phyloP scores from a whole-genome alignment of 2,797 vertebrate genomes.

The Lindbergichthys nudifrons region DNA sequence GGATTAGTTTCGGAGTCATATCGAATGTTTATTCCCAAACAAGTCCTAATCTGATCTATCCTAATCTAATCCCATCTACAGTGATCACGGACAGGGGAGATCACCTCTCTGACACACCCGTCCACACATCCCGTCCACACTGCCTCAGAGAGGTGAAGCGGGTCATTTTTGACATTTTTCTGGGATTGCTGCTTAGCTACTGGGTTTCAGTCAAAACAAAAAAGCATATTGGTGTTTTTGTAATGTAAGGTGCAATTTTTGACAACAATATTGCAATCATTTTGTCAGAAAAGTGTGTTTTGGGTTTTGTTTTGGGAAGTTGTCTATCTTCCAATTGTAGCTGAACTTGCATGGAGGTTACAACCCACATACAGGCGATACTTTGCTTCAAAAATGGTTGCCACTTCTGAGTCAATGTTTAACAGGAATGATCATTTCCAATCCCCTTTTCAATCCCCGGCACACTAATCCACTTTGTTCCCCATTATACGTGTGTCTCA shows the following conservation, averaged over 20 bases:
- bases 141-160: constrained; percentile 19
- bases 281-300: neutral
- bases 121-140: constrained; percentile 2
- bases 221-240: constrained; percentile 16
- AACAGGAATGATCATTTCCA: constrained; percentile 49
- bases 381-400: neutral
- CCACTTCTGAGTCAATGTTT: constrained; percentile 11
- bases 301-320: neutral
- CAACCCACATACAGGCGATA: neutral
- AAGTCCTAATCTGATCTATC: constrained; percentile 72
- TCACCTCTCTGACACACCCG: constrained; percentile 26
- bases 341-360: neutral
- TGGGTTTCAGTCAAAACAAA: constrained; percentile 22
- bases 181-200: constrained; percentile 38
- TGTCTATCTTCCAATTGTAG: neutral
- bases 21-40: constrained; percentile 75
- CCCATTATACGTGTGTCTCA: constrained; percentile 15
- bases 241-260: neutral
- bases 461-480: constrained; percentile 51
- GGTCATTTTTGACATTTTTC: constrained; percentile 37
- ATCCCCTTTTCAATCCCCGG: constrained; percentile 20
- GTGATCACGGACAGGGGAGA: constrained; percentile 48
- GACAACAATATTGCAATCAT: neutral
- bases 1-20: constrained; percentile 69
- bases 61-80: constrained; percentile 76